Conservation (phyloP, 2,888 invertebrate genomes). For the Cryptops parisi region DNA sequence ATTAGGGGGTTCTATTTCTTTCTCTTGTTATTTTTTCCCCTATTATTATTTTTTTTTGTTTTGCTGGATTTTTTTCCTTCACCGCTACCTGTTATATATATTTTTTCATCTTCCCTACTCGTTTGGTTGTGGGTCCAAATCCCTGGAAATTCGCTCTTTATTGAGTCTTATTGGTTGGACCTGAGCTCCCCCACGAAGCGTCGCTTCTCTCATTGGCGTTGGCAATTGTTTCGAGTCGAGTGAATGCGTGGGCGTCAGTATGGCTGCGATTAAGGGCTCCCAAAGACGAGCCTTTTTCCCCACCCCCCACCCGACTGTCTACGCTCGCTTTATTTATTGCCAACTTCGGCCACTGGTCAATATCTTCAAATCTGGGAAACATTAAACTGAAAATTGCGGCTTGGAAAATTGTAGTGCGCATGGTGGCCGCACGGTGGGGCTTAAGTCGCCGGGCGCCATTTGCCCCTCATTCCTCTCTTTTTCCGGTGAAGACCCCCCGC, state of each 20-base stretch:
- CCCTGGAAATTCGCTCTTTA: too few species aligned
- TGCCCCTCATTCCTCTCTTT: not conserved
- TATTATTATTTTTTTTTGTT: not conserved
- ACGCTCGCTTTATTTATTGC: not conserved
- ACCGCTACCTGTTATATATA: too few species aligned
- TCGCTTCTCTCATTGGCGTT: not conserved
- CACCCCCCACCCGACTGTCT: not conserved
- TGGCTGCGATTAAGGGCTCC: not conserved
- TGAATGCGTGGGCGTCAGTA: not conserved
- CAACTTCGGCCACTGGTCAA: slow-evolving; percentile 8
- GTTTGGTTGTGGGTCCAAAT: too few species aligned
- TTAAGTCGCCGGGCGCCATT: slow-evolving; percentile 3
- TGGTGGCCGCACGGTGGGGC: not conserved
- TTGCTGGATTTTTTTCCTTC: too few species aligned
- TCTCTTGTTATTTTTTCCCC: not conserved
- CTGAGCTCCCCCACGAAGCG: too few species aligned
- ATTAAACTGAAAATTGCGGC: slow-evolving; percentile 12
- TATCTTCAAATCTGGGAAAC: slow-evolving; percentile 12
- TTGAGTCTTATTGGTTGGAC: too few species aligned
- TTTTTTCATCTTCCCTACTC: too few species aligned
- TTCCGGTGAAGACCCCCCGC: too few species aligned
- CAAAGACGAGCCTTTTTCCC: not conserved
- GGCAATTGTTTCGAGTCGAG: not conserved
- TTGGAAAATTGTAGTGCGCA: not conserved
- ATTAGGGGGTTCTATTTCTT: too few species aligned